Percentiles rank a stretch among this genome's conserved stretches.
These are phyloP conservation scores for Nixonia krombeini DNA, from an alignment of 1,140 invertebrate species.

Conservation along the genomic window DNA sequence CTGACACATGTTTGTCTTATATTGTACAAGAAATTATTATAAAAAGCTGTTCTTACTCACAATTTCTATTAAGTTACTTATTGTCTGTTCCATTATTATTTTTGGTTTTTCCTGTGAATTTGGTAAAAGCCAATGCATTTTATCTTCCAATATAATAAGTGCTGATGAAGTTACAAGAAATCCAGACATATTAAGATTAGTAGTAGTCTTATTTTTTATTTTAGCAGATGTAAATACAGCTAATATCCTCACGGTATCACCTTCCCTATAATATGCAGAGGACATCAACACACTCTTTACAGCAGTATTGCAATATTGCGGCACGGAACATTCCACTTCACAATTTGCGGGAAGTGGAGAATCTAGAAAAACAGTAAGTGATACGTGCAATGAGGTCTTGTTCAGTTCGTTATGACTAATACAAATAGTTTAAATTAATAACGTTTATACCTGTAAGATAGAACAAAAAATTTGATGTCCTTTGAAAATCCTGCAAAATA, in stretches of 20 bases:
- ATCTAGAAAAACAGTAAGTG: slow-evolving; percentile 61
- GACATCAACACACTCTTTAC: slow-evolving; percentile 50
- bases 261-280: slow-evolving; percentile 50
- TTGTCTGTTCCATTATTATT: slow-evolving; percentile 62
- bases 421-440: too few species aligned
- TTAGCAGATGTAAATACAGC: slow-evolving; percentile 65
- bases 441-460: slow-evolving; percentile 58
- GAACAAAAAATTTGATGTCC: slow-evolving; percentile 67
- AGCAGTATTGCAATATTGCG: slow-evolving; percentile 54
- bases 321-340: slow-evolving; percentile 64
- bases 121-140: slow-evolving; percentile 66
- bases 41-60: slow-evolving; percentile 54
- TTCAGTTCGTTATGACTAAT: too few species aligned
- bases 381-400: too few species aligned
- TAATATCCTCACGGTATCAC: slow-evolving; percentile 65
- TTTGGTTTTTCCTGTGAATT: slow-evolving; percentile 52
- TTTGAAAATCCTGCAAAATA: slow-evolving; percentile 67
- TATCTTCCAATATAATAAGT: slow-evolving; percentile 60
- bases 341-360: slow-evolving; percentile 64
- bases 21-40: neutral
- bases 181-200: slow-evolving; percentile 59
- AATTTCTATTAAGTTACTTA: slow-evolving; percentile 73
- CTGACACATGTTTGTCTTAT: neutral
- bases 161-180: slow-evolving; percentile 58
- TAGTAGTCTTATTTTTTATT: slow-evolving; percentile 48